Evolutionary conservation across 1,140 invertebrate species (phyloP).

Genomic region (Ceratosolen solmsi): DNA sequence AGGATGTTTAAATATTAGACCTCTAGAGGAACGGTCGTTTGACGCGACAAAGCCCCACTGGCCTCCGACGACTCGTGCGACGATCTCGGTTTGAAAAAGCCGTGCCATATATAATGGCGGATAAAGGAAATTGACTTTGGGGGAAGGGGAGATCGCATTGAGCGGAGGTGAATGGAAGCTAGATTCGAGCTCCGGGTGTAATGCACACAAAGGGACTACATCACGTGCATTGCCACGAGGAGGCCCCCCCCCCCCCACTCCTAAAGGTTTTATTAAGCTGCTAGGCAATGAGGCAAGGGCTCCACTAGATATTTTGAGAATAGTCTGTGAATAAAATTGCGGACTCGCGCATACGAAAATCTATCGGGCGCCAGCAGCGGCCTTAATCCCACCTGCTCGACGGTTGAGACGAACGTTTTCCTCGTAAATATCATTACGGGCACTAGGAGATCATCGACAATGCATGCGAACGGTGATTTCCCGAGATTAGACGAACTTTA

Average conservation of each 20-base stretch:
- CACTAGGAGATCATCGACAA: too few species aligned
- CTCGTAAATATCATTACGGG: too few species aligned
- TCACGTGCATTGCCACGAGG: neutral
- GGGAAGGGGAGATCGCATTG: neutral
- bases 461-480: too few species aligned
- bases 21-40: neutral
- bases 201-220: neutral
- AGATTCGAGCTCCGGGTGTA: neutral
- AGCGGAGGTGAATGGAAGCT: neutral
- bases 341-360: neutral
- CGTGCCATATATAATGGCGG: neutral
- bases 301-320: too few species aligned
- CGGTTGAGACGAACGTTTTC: too few species aligned
- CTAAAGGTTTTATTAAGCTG: neutral
- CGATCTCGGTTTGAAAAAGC: neutral
- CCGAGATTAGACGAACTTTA: too few species aligned
- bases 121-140: slow-evolving; percentile 4
- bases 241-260: too few species aligned
- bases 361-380: too few species aligned
- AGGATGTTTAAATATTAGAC: neutral
- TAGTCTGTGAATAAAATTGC: neutral
- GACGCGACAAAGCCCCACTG: neutral
- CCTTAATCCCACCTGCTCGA: too few species aligned
- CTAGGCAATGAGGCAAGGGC: too few species aligned
- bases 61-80: neutral